A percentile compares a stretch with the other conserved stretches of the same genome.
These are phyloP conservation scores for Megalops atlanticus DNA, from an alignment of 2,113 vertebrate genomes.

Conservation along the genomic window DNA sequence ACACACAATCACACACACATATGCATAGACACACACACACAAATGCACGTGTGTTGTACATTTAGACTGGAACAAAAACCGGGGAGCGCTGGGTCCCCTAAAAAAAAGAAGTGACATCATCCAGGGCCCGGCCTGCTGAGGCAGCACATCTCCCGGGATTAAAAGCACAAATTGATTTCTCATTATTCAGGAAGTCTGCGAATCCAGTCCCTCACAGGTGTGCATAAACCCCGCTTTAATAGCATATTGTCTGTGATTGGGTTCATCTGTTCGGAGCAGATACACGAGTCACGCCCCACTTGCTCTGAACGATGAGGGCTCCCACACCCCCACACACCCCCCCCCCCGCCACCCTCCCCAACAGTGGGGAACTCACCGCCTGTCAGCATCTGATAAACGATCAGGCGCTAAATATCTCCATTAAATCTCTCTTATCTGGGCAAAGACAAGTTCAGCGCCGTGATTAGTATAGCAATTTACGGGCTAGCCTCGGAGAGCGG, in stretches of 20 bases:
- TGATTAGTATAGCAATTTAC: conserved; percentile 73
- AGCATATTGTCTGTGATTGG: conserved; percentile 35
- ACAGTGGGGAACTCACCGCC: conserved; percentile 35
- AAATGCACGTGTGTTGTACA: not conserved
- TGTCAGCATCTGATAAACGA: conserved; percentile 79
- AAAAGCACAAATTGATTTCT: not conserved
- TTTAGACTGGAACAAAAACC: not conserved
- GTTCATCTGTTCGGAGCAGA: conserved; percentile 38
- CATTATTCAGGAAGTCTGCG: not conserved
- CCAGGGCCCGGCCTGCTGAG: no score
- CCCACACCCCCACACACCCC: conserved; percentile 24
- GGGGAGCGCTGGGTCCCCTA: not conserved
- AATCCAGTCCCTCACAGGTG: not conserved
- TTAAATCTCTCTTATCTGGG: conserved; percentile 70
- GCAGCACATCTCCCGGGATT: not conserved
- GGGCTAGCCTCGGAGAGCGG: conserved; percentile 52
- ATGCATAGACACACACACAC: no score
- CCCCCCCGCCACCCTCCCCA: not conserved
- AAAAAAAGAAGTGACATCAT: not conserved
- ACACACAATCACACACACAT: no score
- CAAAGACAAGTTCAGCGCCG: conserved; percentile 44
- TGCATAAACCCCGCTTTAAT: conserved; percentile 33
- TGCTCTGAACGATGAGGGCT: conserved; percentile 31
- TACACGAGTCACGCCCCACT: conserved; percentile 38
- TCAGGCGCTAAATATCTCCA: conserved; percentile 72